Percentiles rank a stretch among this genome's conserved stretches.
These are phyloP conservation scores for Trachemys scripta DNA, from an alignment of 2,113 vertebrate genomes.

Conservation along the genomic window DNA sequence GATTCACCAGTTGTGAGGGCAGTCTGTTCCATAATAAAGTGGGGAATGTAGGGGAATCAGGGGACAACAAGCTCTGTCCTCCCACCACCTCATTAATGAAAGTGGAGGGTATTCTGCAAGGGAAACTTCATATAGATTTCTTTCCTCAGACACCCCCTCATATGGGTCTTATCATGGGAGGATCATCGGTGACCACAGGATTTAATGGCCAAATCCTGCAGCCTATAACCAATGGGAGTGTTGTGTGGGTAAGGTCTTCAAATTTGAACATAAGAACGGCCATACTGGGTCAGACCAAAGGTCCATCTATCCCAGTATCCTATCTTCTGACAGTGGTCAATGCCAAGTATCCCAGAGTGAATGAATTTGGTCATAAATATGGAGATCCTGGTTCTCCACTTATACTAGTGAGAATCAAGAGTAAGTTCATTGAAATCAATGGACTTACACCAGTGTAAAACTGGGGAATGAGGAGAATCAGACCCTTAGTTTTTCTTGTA, in stretches of 20 bases:
- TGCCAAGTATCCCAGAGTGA: too few species aligned
- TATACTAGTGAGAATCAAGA: not conserved
- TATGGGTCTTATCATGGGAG: not conserved
- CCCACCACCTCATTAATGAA: not conserved
- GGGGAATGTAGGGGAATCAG: not conserved
- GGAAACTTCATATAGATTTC: not conserved
- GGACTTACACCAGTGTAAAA: not conserved
- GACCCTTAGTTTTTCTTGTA: not conserved
- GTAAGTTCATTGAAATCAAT: not conserved
- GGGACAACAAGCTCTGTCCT: not conserved
- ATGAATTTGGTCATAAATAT: not conserved
- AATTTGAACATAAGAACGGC: too few species aligned
- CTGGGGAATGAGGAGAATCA: not conserved
- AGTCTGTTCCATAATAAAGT: not conserved
- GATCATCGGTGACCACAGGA: not conserved
- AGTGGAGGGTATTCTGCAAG: not conserved
- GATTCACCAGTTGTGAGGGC: not conserved
- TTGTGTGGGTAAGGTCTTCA: not conserved
- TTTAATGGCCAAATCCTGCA: not conserved
- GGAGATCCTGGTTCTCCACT: not conserved
- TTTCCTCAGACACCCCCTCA: not conserved
- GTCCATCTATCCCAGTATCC: too few species aligned
- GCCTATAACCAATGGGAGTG: not conserved
- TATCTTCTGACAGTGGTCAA: too few species aligned
- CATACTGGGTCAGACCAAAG: too few species aligned